Percentiles rank a stretch among this genome's conserved stretches.
Conservation (phyloP, 2,797 vertebrate species). For the Pseudocheirus occidentalis region DNA sequence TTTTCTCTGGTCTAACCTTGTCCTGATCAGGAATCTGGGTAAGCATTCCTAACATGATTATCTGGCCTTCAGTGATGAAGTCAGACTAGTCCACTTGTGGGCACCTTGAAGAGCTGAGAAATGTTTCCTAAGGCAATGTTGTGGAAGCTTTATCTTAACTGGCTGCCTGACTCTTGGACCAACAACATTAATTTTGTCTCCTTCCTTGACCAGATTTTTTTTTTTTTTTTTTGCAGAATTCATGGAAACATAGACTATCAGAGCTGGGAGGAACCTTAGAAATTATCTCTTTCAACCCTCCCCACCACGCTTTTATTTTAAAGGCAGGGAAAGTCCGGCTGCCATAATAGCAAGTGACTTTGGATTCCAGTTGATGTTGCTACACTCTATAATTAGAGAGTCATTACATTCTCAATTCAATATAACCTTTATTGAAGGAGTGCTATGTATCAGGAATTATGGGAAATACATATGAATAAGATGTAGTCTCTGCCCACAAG, state of each 20-base stretch:
- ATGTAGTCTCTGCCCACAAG: background rate
- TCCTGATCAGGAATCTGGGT: background rate
- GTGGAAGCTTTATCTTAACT: background rate
- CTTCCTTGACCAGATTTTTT: background rate
- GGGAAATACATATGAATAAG: background rate
- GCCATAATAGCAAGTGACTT: background rate
- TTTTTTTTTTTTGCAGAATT: background rate
- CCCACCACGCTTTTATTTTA: background rate
- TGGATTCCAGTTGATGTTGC: background rate
- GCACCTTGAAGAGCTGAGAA: background rate
- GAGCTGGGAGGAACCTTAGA: background rate
- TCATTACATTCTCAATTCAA: background rate
- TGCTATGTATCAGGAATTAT: background rate
- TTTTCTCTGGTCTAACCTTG: background rate
- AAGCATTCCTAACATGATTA: background rate
- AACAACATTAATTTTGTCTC: too few relatives aligned
- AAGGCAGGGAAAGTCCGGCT: background rate
- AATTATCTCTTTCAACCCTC: background rate
- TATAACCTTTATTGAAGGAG: background rate
- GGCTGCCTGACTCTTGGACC: background rate
- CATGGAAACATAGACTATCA: background rate
- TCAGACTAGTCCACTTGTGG: background rate
- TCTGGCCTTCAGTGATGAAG: background rate
- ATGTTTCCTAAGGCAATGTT: background rate
- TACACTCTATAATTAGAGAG: background rate